Conservation (phyloP, 2,113 vertebrate genomes). For the Pagrus major region DNA sequence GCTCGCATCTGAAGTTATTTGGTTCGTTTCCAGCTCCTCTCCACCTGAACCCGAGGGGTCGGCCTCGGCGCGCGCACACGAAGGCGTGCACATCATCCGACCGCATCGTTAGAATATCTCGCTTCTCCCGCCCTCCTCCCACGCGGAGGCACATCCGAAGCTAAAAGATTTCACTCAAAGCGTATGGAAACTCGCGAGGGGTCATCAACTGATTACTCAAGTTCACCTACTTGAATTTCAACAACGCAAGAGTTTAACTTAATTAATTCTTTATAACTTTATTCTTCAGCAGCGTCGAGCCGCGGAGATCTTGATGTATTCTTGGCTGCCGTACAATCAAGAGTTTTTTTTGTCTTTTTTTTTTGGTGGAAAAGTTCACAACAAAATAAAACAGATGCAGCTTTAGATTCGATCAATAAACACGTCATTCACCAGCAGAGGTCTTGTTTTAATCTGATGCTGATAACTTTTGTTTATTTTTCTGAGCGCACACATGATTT, state of each 20-base stretch:
- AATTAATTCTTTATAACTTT: constrained; percentile 54
- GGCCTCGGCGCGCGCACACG: constrained; percentile 7
- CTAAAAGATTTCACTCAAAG: constrained; percentile 37
- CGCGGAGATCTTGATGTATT: not conserved
- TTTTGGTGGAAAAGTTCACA: constrained; percentile 28
- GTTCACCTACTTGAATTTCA: constrained; percentile 53
- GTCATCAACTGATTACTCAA: constrained; percentile 62
- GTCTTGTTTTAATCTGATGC: constrained; percentile 1
- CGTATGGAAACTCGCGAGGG: constrained; percentile 44
- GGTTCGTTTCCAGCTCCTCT: constrained; percentile 57
- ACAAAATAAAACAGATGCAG: not conserved
- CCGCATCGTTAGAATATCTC: constrained; percentile 44
- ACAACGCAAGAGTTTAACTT: constrained; percentile 50
- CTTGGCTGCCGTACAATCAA: constrained; percentile 18
- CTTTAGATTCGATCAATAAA: not conserved
- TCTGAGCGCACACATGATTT: not conserved
- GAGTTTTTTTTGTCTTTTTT: not conserved
- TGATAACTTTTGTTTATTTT: not conserved
- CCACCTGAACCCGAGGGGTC: constrained; percentile 68
- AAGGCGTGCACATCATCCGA: not conserved
- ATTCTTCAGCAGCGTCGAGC: not conserved
- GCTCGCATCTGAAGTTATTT: constrained; percentile 36
- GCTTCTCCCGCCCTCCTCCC: constrained; percentile 52
- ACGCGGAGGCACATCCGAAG: constrained; percentile 56
- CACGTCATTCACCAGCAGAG: constrained; percentile 11